Percentiles rank a stretch among this genome's conserved stretches.
Evolutionary conservation across 2,797 vertebrate genomes (phyloP).

Genomic region (Falco concolor): DNA sequence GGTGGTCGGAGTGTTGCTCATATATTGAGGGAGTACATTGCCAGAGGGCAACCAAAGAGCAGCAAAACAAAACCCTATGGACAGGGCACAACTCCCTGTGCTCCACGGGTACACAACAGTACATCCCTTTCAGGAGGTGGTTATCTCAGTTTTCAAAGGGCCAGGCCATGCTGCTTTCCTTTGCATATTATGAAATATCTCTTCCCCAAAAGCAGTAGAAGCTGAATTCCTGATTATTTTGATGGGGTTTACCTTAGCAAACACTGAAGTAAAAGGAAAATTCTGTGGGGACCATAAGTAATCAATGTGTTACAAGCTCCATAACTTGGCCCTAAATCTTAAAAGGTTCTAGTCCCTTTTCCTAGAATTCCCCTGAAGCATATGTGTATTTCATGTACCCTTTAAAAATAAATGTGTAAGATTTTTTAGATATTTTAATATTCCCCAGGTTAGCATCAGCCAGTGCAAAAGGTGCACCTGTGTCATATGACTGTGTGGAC

Average conservation of each 20-base stretch:
- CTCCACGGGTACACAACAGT: background rate
- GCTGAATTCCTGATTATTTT: background rate
- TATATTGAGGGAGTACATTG: background rate
- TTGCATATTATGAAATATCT: background rate
- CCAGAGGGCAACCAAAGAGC: background rate
- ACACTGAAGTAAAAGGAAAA: background rate
- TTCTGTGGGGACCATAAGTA: background rate
- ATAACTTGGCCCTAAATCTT: background rate
- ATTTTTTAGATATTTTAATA: background rate
- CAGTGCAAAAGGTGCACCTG: background rate
- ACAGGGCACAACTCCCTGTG: background rate
- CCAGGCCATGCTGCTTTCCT: background rate
- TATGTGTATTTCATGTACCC: background rate
- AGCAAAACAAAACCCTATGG: background rate
- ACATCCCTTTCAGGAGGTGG: background rate
- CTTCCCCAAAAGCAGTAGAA: background rate
- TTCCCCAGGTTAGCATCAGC: background rate
- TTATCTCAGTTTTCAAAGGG: rapidly evolving
- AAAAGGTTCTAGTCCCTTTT: background rate
- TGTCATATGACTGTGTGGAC: background rate
- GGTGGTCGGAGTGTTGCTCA: background rate
- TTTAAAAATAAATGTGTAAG: background rate
- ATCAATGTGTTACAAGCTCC: background rate
- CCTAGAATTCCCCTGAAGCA: background rate
- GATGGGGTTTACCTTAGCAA: background rate